Base-by-base conservation (phyloP, 2,797 vertebrate genomes). In the Babyrousa celebensis region DNA sequence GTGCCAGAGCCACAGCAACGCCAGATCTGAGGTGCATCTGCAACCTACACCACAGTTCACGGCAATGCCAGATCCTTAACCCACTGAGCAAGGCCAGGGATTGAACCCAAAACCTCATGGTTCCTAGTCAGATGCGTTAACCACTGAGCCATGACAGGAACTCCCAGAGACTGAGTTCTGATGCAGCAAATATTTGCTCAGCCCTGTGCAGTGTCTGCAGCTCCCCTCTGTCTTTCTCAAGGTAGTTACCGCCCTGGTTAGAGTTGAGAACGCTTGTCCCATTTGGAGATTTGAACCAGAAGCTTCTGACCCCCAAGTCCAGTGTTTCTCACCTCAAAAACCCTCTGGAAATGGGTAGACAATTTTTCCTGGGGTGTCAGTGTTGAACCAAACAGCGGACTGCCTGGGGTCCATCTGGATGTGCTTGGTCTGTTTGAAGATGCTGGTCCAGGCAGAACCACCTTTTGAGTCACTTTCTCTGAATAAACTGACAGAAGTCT, bases 401-500 rank as follows among this genome's bases (percentile, higher is more conserved):
- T 4, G 6, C 3, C 17, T 16, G 4, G 8, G 12, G 67, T 62
- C 27, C 58, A 1, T 12, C 4, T 52, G 21, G 63, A 71, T 5
- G 14, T 88, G 12, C 17, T 62, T 58, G 2, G 6, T 79, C 43
- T 15, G 2, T 29, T 74, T 11, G n/a, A 84, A 82, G 72, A 21
- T 14, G 12, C 52, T 21, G 75, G 79, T 77, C 20, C 70, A 67
- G 77, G 63, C 52, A 74, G 68, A 94, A 70, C 74, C 67, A 52
- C 70, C 65, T 91, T 56, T 11, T 16, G 88, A 89, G 85, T 87
- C 25, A 12, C 67, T 74, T 67, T 95, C 75, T 91, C 78, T 25
- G 52, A 58, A 43, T 70, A 63, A 83, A 10, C 18, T 6, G 15
- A 18, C 52, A 65, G 32, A 72, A 87, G 43, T 29, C 71, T 90